Percentiles rank a stretch among this genome's conserved stretches.
Evolutionary conservation across 2,797 vertebrate genomes (phyloP).

Genomic region (Falco concolor): DNA sequence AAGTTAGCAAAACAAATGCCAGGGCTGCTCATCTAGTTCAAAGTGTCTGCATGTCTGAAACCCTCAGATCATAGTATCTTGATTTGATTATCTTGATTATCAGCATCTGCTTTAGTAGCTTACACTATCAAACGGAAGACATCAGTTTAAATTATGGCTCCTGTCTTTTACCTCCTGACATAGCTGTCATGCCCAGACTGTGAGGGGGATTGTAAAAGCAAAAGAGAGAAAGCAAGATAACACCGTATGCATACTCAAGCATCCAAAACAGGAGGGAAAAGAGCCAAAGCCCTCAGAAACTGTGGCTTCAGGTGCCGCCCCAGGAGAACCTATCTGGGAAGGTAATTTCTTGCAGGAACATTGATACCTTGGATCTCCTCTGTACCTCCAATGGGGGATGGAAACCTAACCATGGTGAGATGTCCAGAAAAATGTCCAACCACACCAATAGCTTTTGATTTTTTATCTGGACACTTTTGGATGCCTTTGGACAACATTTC

Average conservation of each 20-base stretch:
- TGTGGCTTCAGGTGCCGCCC: neutral
- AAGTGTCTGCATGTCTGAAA: neutral
- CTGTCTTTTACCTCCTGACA: conserved; percentile 8
- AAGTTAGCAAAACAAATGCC: neutral
- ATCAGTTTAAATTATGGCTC: neutral
- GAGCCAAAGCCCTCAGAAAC: neutral
- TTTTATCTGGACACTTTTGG: neutral
- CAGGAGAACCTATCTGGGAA: neutral
- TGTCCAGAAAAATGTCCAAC: neutral
- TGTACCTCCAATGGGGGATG: neutral
- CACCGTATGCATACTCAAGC: neutral
- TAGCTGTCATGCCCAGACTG: neutral
- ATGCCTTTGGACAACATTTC: neutral
- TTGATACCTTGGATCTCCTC: neutral
- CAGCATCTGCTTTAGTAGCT: conserved; percentile 37
- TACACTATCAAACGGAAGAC: neutral
- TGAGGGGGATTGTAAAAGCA: neutral
- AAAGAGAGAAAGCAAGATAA: neutral
- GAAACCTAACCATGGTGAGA: neutral
- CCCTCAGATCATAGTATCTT: neutral
- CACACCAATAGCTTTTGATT: neutral
- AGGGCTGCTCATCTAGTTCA: neutral
- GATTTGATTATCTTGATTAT: conserved; percentile 37
- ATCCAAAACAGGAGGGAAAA: neutral
- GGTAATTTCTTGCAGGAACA: neutral